A percentile compares a stretch with the other conserved stretches of the same genome.
phyloP scores from a whole-genome alignment of 1,140 invertebrate species.

The Bathynomus jamesi region DNA sequence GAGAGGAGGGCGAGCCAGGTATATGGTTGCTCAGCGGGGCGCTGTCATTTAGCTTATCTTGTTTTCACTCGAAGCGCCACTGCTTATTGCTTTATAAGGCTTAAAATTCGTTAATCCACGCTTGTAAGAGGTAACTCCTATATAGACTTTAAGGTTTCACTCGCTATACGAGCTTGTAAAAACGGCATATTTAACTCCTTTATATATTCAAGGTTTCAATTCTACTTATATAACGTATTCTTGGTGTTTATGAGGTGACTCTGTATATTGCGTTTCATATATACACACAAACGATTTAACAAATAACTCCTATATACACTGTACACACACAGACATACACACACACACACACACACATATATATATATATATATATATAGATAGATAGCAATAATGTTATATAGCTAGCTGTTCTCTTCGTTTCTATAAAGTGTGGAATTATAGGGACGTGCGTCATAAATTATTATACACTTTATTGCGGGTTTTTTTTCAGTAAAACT shows the following conservation, averaged over 20 bases:
- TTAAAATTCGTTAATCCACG: not conserved
- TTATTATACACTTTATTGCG: too few species aligned
- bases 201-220: too few species aligned
- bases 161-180: not conserved
- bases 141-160: not conserved
- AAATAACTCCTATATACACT: not conserved
- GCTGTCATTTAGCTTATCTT: not conserved
- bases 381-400: too few species aligned
- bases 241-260: too few species aligned
- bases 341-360: not conserved
- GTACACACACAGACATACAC: not conserved
- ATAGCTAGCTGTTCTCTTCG: too few species aligned
- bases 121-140: not conserved
- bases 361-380: not conserved
- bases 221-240: too few species aligned
- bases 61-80: not conserved
- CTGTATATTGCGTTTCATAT: too few species aligned
- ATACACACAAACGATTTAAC: too few species aligned
- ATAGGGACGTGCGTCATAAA: too few species aligned
- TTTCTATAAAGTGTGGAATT: too few species aligned
- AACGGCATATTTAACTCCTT: not conserved
- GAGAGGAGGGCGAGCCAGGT: too few species aligned
- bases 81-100: not conserved
- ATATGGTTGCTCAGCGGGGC: not conserved
- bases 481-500: too few species aligned